Base-by-base conservation (phyloP, 2,888 invertebrate species). In the Sylvicola cinctus region DNA sequence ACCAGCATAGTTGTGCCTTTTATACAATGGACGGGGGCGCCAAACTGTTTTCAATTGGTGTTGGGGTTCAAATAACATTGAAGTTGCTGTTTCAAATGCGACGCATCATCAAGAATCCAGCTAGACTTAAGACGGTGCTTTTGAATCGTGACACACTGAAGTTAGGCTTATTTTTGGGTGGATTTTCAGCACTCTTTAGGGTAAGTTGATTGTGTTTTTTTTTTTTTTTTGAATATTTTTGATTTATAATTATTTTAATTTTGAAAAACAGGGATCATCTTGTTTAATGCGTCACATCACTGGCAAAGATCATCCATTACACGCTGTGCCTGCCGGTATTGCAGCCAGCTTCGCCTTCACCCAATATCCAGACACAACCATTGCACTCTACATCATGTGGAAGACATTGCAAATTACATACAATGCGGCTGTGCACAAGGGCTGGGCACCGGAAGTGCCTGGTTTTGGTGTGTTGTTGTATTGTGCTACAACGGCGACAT, bases 361-460 rank as follows among this genome's bases (percentile, higher is more conserved):
- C 16, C 68, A 71, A 44, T 83, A 76, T 55, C 77, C 78, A 23
- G 78, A 76, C 46, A 71, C 72, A 29, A 76, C 79, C 1, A 65
- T 84, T 33, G 74, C 83, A n/a, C 61, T 84, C 17, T 85, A 84
- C 52, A 68, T 78, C 5, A 66, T 79, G 58, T 81, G 83, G 76
- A 85, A 85, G 59, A 66, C 74, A 31, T 32, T 61, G 38, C 47
- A 80, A 78, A 62, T 76, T 34, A 51, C 73, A n/a, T 80, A 79
- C 58, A 68, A 67, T 42, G 62, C 70, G 39, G 75, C 75, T n/a
- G 70, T 74, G 26, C 65, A 71, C 23, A 62, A 61, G 36, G 71
- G 72, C 31, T 51, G 63, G 33, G 47, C 81, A 33, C 79, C 80
- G 11, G 65, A 68, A 46, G 58, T 81, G 20, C 72, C 72, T 26